These are phyloP conservation scores for Hoplodrina blanda DNA, from an alignment of 2,888 invertebrate species.

Conservation along the genomic window DNA sequence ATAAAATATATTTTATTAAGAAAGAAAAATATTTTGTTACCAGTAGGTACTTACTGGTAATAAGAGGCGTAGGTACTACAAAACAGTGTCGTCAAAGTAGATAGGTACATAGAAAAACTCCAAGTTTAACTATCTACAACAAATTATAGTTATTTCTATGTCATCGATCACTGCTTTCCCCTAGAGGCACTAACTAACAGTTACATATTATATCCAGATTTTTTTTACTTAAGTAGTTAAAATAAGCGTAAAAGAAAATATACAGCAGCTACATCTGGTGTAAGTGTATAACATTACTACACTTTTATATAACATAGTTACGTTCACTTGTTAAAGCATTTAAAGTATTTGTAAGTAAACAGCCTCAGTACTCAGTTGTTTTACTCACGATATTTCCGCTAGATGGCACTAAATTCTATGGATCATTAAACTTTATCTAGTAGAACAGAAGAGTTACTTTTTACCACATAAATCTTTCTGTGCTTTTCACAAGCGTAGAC, in stretches of 20 bases:
- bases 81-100: too few species aligned
- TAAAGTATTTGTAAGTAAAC: background rate
- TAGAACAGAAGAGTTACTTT: too few species aligned
- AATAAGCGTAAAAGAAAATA: background rate
- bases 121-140: background rate
- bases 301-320: slow-evolving; percentile 6
- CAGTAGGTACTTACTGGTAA: too few species aligned
- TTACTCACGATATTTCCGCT: slow-evolving; percentile 24
- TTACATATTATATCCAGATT: too few species aligned
- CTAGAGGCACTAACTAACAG: background rate
- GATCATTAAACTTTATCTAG: background rate
- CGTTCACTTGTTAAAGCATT: slow-evolving; percentile 30
- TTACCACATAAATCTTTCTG: too few species aligned
- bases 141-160: background rate
- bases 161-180: too few species aligned
- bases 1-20: too few species aligned
- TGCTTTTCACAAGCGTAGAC: too few species aligned
- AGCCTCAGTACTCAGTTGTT: background rate
- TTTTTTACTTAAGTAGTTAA: background rate
- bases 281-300: slow-evolving; percentile 20
- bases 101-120: too few species aligned
- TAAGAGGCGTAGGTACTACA: too few species aligned
- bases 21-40: too few species aligned
- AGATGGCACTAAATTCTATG: slow-evolving; percentile 38
- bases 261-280: slow-evolving; percentile 50